A percentile compares a stretch with the other conserved stretches of the same genome.
These are phyloP conservation scores for Bubo blakistoni DNA, from an alignment of 2,113 vertebrate species.

Conservation along the genomic window DNA sequence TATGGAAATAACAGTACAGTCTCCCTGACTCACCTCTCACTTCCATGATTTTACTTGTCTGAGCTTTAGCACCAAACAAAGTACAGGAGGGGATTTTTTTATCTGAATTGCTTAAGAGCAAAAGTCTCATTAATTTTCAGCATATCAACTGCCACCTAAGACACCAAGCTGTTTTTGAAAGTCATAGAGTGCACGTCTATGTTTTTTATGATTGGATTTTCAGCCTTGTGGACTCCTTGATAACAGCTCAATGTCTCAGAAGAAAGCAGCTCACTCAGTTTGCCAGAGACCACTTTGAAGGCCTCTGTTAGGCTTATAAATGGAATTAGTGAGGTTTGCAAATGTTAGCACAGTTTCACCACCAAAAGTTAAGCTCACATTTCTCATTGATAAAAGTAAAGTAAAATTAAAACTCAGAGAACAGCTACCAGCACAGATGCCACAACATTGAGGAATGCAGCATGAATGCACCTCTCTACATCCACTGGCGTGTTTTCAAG, in stretches of 20 bases:
- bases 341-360: not conserved
- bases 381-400: not conserved
- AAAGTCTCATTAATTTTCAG: not conserved
- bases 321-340: not conserved
- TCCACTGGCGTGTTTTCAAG: not conserved
- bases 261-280: not conserved
- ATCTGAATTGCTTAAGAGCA: not conserved
- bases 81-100: not conserved
- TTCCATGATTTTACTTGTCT: not conserved
- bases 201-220: not conserved
- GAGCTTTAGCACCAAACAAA: not conserved
- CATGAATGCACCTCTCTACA: not conserved
- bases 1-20: not conserved
- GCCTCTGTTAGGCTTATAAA: not conserved
- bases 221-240: not conserved
- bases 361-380: not conserved
- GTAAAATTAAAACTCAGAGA: not conserved
- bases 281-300: not conserved
- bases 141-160: not conserved
- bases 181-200: not conserved
- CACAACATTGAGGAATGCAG: not conserved
- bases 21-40: not conserved
- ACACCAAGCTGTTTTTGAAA: not conserved
- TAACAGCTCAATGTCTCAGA: not conserved
- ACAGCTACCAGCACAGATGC: not conserved